These are phyloP conservation scores for Drosophila kanekoi DNA, from an alignment of 2,888 invertebrate genomes.

Conservation along the genomic window DNA sequence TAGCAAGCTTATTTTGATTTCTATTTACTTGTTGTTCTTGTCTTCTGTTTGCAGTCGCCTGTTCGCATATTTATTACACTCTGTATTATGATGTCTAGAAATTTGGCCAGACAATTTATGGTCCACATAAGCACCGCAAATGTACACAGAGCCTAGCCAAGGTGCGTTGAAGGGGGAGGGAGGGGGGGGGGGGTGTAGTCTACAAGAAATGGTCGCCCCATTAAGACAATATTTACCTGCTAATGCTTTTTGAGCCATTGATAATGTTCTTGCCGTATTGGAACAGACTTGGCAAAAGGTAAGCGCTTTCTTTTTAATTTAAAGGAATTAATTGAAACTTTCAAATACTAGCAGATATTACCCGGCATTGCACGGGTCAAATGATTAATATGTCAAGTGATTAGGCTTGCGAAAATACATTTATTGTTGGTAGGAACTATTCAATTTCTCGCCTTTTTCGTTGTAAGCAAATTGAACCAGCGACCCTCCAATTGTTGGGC, in stretches of 20 bases:
- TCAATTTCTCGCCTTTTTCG: too few species aligned
- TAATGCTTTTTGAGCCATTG: constrained; percentile 41
- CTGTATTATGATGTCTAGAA: constrained; percentile 77
- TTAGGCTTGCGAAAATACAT: too few species aligned
- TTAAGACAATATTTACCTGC: constrained; percentile 54
- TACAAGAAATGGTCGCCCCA: constrained; percentile 46
- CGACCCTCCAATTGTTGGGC: too few species aligned
- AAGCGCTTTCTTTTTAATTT: not conserved
- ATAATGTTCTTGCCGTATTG: constrained; percentile 19
- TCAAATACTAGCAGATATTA: not conserved
- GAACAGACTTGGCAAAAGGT: not conserved
- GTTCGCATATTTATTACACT: constrained; percentile 71
- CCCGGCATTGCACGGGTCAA: not conserved
- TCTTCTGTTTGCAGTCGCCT: constrained; percentile 50
- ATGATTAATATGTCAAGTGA: too few species aligned
- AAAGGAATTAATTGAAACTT: not conserved
- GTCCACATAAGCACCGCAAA: constrained; percentile 34
- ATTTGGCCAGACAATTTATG: constrained; percentile 73
- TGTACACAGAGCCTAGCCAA: not conserved
- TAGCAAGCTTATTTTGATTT: constrained; percentile 69
- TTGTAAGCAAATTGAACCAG: too few species aligned
- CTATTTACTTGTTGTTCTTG: constrained; percentile 44
- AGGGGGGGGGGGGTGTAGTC: not conserved
- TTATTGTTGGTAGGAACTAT: too few species aligned
- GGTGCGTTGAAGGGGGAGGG: not conserved